Base-by-base conservation (phyloP, 2,113 vertebrate species). In the Notarius quadriscutis region DNA sequence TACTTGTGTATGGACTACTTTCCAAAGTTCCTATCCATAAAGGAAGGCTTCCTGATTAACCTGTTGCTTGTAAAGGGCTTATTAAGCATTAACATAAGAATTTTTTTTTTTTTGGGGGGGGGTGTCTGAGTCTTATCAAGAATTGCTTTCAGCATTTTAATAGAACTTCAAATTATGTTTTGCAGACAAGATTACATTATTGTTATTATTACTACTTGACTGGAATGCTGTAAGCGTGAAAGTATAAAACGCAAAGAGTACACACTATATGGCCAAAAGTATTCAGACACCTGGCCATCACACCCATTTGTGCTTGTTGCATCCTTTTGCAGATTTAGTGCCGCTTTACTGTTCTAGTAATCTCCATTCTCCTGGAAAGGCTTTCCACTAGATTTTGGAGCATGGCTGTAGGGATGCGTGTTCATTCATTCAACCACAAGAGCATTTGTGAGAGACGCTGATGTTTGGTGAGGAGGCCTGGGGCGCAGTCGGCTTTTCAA, bases 41-140 rank as follows among this genome's bases (percentile, higher is more conserved):
- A 81, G 71, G 65, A 89, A 91, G 79, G 87, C 81, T 88, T 83
- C 85, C 88, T 87, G 74, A 79, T 74, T 58, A 34, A 83, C 58
- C 57, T 75, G 87, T 27, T 84, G 81, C 34, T 55, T n/a, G 41
- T 78, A 83, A 69, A 78, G 82, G 20, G 60, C 50, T 69, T 72
- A 57, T 60, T 34, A 75, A 89, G 67, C 71, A 12, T 3, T 51
- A 82, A 14, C 11, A 78, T 82, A 79, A 48, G 18, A 87, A 2
- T 34, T 34, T 34, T 34, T 34, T 34, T 34, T 34, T 34, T 34
- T 34, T 34, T 34, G 34, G 34, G 34, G 34, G 34, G 34, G 34
- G 34, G 34, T 3, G 41, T 41, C 57, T 60, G 53, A 85, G 65
- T 30, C 62, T 34, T 75, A 75, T 27, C 67, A 74, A 84, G 55